phyloP scores from a whole-genome alignment of 92 coral and sea anemone species.

The Palythoa grandis region DNA sequence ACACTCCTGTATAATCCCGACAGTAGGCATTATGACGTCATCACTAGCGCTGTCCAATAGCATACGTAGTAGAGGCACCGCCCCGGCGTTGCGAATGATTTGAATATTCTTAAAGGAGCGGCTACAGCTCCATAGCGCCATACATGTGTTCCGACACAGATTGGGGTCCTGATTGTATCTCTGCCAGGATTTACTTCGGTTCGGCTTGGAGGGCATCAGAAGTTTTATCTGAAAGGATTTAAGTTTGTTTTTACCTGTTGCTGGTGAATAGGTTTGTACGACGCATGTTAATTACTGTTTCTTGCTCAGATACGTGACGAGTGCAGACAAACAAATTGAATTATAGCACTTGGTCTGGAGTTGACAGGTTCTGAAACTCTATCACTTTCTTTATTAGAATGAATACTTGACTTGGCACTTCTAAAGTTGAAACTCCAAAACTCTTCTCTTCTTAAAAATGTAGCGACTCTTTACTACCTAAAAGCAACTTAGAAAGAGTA shows the following conservation, averaged over 20 bases:
- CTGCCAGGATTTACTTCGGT: slow-evolving; percentile 40
- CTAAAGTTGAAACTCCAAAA: no score
- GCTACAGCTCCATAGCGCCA: slow-evolving; percentile 95
- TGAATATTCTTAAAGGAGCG: slow-evolving; percentile 64
- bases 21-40: slow-evolving; percentile 72
- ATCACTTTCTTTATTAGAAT: no score
- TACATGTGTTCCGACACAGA: slow-evolving; percentile 72
- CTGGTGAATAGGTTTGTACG: neutral
- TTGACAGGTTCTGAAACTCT: no score
- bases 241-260: neutral
- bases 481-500: no score
- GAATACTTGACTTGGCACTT: no score
- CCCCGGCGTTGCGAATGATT: slow-evolving; percentile 80
- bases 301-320: no score
- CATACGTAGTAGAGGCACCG: slow-evolving; percentile 75
- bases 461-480: no score
- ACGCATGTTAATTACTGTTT: no score
- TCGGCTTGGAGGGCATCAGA: slow-evolving; percentile 47
- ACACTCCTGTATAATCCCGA: slow-evolving; percentile 92
- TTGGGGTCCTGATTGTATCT: slow-evolving; percentile 39
- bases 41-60: slow-evolving; percentile 66
- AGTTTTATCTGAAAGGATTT: slow-evolving; percentile 53
- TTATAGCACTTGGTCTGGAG: no score
- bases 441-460: no score
- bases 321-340: no score